Conservation (phyloP, 2,797 vertebrate genomes). For the Pseudocheirus occidentalis region DNA sequence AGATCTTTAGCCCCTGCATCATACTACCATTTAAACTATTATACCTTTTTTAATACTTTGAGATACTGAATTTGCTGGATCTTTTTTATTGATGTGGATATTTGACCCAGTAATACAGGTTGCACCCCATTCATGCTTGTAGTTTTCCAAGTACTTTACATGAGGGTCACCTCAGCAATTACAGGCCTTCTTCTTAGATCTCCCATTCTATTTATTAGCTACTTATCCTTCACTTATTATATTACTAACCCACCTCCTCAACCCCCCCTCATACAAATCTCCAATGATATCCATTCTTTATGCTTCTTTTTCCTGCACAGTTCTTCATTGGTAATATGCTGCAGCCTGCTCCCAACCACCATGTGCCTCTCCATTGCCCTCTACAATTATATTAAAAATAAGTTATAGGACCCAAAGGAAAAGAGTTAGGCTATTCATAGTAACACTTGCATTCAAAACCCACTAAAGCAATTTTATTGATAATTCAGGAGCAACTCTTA, state of each 20-base stretch:
- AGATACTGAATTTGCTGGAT: neutral
- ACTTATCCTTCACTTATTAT: neutral
- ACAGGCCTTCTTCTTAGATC: neutral
- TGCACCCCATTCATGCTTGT: neutral
- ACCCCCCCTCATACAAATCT: neutral
- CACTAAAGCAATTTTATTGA: neutral
- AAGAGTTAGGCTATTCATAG: neutral
- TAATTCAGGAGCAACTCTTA: conserved; percentile 15
- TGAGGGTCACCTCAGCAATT: neutral
- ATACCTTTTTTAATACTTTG: neutral
- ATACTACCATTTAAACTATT: neutral
- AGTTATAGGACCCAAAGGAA: neutral
- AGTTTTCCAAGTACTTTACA: neutral
- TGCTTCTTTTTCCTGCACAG: neutral
- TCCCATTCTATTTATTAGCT: neutral
- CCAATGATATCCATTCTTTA: neutral
- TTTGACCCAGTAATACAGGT: neutral
- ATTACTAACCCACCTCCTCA: neutral
- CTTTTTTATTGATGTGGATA: neutral
- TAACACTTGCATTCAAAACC: neutral
- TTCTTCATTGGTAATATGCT: neutral
- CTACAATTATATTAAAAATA: neutral
- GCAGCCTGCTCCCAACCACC: neutral
- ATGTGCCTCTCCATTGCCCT: neutral
- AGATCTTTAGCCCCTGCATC: neutral